Conservation (phyloP, 2,113 vertebrate genomes). For the Eulemur rufifrons region DNA sequence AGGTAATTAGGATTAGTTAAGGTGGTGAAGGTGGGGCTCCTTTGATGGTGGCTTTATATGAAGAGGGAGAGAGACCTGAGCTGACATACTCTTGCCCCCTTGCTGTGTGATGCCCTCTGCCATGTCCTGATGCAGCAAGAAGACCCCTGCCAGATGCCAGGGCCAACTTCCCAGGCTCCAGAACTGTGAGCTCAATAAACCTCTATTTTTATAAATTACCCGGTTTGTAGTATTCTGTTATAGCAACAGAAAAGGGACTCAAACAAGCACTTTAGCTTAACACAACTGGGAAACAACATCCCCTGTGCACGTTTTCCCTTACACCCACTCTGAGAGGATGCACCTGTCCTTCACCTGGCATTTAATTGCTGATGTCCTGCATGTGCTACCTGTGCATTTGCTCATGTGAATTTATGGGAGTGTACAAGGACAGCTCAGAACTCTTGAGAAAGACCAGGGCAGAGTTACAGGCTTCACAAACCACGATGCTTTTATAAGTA, state of each 20-base stretch:
- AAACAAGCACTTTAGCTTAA: background rate
- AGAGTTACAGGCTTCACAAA: background rate
- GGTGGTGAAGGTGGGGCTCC: background rate
- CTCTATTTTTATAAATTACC: background rate
- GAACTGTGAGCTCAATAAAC: background rate
- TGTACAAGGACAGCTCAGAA: background rate
- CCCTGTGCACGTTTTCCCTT: background rate
- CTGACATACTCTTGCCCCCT: background rate
- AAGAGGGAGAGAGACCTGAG: background rate
- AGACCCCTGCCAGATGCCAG: background rate
- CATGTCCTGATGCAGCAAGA: background rate
- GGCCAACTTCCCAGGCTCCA: background rate
- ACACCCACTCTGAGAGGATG: background rate
- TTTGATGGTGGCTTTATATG: background rate
- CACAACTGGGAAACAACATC: accelerated
- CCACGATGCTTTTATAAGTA: background rate
- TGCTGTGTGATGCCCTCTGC: background rate
- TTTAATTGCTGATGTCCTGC: background rate
- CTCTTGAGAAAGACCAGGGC: background rate
- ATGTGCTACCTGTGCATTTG: accelerated
- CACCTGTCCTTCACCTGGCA: background rate
- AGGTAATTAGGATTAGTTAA: background rate
- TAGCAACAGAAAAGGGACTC: background rate
- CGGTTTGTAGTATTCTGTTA: background rate
- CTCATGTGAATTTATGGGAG: background rate